A percentile compares a stretch with the other conserved stretches of the same genome.
Evolutionary conservation across 2,888 invertebrate genomes (phyloP).

Genomic region (Lithophane ornitopus): DNA sequence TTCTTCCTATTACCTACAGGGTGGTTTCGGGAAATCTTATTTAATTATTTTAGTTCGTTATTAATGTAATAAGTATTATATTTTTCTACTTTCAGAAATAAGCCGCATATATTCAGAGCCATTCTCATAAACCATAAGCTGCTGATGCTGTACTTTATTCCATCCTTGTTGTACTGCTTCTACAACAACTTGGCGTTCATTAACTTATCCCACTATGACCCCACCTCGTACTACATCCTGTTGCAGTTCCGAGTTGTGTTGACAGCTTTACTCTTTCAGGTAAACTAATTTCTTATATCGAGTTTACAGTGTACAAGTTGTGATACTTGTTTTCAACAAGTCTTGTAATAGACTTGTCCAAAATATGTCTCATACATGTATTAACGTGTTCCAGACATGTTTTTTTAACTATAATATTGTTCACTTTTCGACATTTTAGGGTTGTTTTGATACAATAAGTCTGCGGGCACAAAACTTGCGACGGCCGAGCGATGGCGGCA

Average conservation of each 20-base stretch:
- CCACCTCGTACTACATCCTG: constrained; percentile 97
- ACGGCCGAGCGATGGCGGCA: too few species aligned
- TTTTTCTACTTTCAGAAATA: constrained; percentile 90
- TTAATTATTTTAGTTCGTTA: background rate
- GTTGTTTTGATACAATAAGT: background rate
- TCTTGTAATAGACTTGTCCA: background rate
- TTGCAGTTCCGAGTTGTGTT: constrained; percentile 97
- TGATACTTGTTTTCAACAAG: background rate
- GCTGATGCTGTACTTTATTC: constrained; percentile 96
- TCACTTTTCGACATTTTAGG: background rate
- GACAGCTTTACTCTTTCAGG: constrained; percentile 98
- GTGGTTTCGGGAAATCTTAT: background rate
- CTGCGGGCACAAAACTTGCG: too few species aligned
- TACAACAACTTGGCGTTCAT: constrained; percentile 98
- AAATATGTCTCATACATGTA: background rate
- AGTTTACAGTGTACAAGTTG: background rate
- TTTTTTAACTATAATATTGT: background rate
- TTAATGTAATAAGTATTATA: background rate
- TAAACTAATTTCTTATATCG: constrained; percentile 75
- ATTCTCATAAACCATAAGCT: constrained; percentile 92
- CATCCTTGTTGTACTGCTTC: constrained; percentile 97
- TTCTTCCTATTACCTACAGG: background rate
- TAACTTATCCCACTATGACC: constrained; percentile 97
- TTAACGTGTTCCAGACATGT: background rate
- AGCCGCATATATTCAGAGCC: constrained; percentile 90